Evolutionary conservation across 2,888 invertebrate genomes (phyloP).

Genomic region (Eupithecia abbreviata): DNA sequence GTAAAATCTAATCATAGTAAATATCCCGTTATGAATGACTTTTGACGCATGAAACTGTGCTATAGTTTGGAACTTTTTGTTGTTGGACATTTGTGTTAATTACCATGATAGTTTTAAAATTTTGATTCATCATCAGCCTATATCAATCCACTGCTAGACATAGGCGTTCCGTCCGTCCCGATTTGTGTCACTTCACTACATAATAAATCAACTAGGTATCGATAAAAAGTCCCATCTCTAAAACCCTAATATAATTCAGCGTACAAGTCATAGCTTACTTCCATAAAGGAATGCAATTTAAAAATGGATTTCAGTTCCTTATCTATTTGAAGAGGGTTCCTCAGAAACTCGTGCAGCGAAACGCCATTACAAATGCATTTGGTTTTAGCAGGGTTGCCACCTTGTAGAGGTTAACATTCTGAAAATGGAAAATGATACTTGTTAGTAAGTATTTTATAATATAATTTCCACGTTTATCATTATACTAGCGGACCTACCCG

Average conservation of each 20-base stretch:
- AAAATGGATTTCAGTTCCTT: slow-evolving; percentile 35
- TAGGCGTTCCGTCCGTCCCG: no score
- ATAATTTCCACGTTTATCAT: not conserved
- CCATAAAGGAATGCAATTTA: slow-evolving; percentile 26
- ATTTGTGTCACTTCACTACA: no score
- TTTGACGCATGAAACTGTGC: no score
- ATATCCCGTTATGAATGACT: no score
- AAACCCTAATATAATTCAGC: slow-evolving; percentile 12
- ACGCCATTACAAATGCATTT: slow-evolving; percentile 46
- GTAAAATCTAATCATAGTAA: no score
- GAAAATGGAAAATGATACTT: not conserved
- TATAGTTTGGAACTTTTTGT: no score
- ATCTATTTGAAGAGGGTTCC: slow-evolving; percentile 32
- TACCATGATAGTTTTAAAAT: no score
- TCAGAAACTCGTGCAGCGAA: slow-evolving; percentile 32
- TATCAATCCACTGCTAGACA: no score
- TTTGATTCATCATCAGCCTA: no score
- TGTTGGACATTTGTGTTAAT: no score
- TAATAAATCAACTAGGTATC: not conserved
- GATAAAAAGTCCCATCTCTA: slow-evolving; percentile 7
- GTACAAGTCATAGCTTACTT: slow-evolving; percentile 3
- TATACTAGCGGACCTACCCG: no score
- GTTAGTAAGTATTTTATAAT: not conserved
- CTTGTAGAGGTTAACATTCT: not conserved
- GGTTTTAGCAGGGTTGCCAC: slow-evolving; percentile 32